Conservation (phyloP, 2,888 invertebrate genomes). For the Hoplodrina ambigua region DNA sequence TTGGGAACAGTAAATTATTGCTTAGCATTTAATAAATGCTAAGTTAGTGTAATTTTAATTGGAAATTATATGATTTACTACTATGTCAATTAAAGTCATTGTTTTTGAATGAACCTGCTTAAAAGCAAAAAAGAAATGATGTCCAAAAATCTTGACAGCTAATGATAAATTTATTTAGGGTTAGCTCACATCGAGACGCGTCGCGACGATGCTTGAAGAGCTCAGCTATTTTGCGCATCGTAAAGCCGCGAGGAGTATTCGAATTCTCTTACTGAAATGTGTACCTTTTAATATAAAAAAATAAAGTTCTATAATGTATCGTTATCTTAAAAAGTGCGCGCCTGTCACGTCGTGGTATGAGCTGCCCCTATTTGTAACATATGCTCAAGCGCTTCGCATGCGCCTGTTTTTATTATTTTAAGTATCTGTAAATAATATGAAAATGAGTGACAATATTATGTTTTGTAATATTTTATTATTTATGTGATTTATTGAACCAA, state of each 20-base stretch:
- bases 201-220: no score
- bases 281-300: no score
- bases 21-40: background rate
- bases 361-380: background rate
- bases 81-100: background rate
- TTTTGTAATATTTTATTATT: slow-evolving; percentile 20
- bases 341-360: no score
- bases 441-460: slow-evolving; percentile 9
- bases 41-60: background rate
- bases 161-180: slow-evolving; percentile 9
- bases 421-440: slow-evolving; percentile 29
- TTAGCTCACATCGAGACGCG: no score
- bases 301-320: no score
- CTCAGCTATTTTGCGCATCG: no score
- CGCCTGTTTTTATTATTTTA: slow-evolving; percentile 18
- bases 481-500: slow-evolving; percentile 24
- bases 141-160: slow-evolving; percentile 7
- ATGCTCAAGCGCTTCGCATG: slow-evolving; percentile 48
- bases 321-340: no score
- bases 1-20: background rate
- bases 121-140: background rate
- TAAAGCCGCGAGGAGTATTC: no score
- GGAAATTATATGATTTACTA: background rate
- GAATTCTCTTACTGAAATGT: no score
- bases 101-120: background rate